Conservation (phyloP, 2,888 invertebrate genomes). For the Napeogenes sylphis region DNA sequence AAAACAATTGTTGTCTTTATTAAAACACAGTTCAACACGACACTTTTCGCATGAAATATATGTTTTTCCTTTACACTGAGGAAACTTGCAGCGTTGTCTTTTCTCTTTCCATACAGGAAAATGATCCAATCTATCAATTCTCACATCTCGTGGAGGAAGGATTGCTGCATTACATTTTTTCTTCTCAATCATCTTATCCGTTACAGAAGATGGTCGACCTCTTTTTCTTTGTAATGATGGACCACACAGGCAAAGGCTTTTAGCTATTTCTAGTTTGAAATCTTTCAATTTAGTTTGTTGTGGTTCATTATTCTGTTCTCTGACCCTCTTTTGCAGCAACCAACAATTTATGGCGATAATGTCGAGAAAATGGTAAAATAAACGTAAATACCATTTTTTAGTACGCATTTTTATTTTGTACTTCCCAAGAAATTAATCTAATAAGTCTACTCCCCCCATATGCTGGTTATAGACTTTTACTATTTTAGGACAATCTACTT, state of each 20-base stretch:
- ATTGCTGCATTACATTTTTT: slow-evolving; percentile 15
- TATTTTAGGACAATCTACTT: too few species aligned
- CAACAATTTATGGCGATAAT: too few species aligned
- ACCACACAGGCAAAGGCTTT: neutral
- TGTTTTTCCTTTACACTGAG: slow-evolving; percentile 28
- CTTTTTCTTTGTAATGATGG: neutral
- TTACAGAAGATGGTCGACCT: slow-evolving; percentile 11
- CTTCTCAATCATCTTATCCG: slow-evolving; percentile 14
- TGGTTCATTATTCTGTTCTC: too few species aligned
- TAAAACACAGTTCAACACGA: slow-evolving; percentile 26
- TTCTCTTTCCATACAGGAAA: slow-evolving; percentile 29
- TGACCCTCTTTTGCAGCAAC: too few species aligned
- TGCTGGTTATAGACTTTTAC: too few species aligned
- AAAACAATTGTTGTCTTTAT: slow-evolving; percentile 33
- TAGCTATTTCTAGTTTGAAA: too few species aligned
- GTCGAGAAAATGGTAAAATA: too few species aligned
- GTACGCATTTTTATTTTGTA: too few species aligned
- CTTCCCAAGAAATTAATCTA: too few species aligned
- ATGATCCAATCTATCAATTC: slow-evolving; percentile 27
- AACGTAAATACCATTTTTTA: too few species aligned
- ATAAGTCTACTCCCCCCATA: too few species aligned
- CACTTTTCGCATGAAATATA: slow-evolving; percentile 27
- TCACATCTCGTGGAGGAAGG: slow-evolving; percentile 28
- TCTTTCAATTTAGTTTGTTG: too few species aligned
- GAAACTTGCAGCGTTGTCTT: slow-evolving; percentile 21